Evolutionary conservation across 2,797 vertebrate genomes (phyloP), one percentile per base, ranked within the genome.

Genomic region (Gobionotothen gibberifrons): DNA sequence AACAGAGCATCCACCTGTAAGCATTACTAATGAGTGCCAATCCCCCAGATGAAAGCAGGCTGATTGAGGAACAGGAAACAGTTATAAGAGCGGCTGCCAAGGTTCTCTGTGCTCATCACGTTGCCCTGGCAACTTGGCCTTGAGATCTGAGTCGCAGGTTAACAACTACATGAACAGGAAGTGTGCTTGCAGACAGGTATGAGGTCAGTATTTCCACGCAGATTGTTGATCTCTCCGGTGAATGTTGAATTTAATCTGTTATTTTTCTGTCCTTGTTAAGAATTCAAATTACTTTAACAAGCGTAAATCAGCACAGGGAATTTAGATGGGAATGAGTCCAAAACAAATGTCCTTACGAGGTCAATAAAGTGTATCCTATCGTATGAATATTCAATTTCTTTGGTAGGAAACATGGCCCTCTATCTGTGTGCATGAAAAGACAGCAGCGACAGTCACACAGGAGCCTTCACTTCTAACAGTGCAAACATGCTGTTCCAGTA

Each of bases 141-240:
- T 4, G 7, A 76, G 70, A 82, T 84, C 69, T 71, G 66, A 90
- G 71, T 60, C n/a, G 19, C 69, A 74, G 82, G 64, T 78, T 76
- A 76, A 75, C 71, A 78, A 74, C 39, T 5, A 70, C 85, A 68
- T 4, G 74, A 74, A 73, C 66, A 72, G 85, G 81, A 88, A 76
- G 86, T 71, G 56, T 78, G 79, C 60, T 44, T 16, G 74, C 76
- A 69, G 79, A 74, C 75, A 81, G 74, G 78, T 82, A 90, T 91
- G 90, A 91, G 80, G 60, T 90, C 86, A 90, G 75, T 63, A 1
- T 90, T 89, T 92, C 90, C 90, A 90, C 39, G 14, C 83, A 60
- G 78, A 70, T 67, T 58, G 65, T 77, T 85, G 72, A 76, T 78
- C 57, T 76, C 44, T 51, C 47, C 70, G 72, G 10, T 55, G 64